phyloP scores from a whole-genome alignment of 2,113 vertebrate genomes.

The Ceyx cyanopectus region DNA sequence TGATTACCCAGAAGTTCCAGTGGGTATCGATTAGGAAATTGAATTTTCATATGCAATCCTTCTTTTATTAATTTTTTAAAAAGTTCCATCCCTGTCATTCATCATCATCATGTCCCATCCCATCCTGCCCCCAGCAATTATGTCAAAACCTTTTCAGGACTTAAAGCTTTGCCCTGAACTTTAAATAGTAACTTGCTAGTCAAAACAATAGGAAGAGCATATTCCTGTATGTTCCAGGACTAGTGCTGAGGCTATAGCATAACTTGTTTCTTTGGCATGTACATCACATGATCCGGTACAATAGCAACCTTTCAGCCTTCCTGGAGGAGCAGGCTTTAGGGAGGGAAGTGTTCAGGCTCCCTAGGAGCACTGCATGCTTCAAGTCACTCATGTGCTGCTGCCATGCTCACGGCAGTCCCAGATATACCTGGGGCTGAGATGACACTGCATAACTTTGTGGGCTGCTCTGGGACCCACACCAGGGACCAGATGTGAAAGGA shows the following conservation, averaged over 20 bases:
- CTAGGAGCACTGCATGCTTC: not conserved
- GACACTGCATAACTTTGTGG: not conserved
- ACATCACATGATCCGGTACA: not conserved
- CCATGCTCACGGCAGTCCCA: not conserved
- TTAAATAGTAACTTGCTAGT: slow-evolving; percentile 15
- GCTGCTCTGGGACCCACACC: not conserved
- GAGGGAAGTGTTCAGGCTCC: not conserved
- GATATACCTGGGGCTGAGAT: rapidly evolving
- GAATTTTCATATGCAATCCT: not conserved
- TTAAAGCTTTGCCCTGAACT: slow-evolving; percentile 41
- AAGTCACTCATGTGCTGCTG: not conserved
- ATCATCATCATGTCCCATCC: not conserved
- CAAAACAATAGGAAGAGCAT: not conserved
- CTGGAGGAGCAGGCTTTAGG: not conserved
- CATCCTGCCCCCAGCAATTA: not conserved
- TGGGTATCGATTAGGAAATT: not conserved
- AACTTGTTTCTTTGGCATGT: not conserved
- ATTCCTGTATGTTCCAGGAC: not conserved
- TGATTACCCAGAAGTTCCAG: not conserved
- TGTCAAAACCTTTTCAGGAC: not conserved
- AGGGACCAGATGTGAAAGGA: rapidly evolving
- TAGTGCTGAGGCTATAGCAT: not conserved
- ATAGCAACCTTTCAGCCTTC: not conserved
- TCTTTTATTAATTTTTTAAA: not conserved
- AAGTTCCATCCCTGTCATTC: rapidly evolving